phyloP scores from a whole-genome alignment of 1,140 invertebrate genomes.

The Drosophila melanica region DNA sequence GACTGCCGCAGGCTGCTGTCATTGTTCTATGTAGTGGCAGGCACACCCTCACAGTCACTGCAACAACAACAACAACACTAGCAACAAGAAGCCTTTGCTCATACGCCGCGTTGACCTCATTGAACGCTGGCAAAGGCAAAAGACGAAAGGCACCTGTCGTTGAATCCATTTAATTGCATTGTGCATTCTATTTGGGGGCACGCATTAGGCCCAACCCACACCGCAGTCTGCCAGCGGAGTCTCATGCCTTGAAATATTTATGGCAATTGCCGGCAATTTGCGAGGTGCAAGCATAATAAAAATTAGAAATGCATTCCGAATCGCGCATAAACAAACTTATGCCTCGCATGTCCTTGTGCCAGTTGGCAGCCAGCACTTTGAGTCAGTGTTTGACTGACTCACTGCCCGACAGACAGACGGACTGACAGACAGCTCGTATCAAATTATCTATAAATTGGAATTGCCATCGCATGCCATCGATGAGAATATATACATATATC shows the following conservation, averaged over 20 bases:
- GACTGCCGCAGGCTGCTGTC: constrained; percentile 54
- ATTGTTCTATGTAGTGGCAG: constrained; percentile 51
- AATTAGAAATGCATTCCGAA: constrained; percentile 73
- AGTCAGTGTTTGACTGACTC: constrained; percentile 19
- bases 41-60: not conserved
- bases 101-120: constrained; percentile 59
- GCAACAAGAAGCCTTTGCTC: constrained; percentile 10
- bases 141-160: constrained; percentile 5
- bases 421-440: constrained; percentile 54
- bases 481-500: constrained; percentile 14
- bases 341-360: constrained; percentile 67
- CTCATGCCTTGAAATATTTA: constrained; percentile 37
- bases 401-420: constrained; percentile 26
- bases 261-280: constrained; percentile 28
- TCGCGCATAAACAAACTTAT: constrained; percentile 37
- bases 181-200: constrained; percentile 44
- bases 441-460: constrained; percentile 79
- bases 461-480: constrained; percentile 67
- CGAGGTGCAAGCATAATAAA: constrained; percentile 63
- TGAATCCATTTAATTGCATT: constrained; percentile 74
- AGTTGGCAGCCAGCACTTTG: constrained; percentile 47
- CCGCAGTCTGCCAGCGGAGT: not conserved
- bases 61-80: constrained; percentile 41
- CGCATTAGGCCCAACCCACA: not conserved
- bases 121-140: constrained; percentile 16